Evolutionary conservation across 2,888 invertebrate species (phyloP).

Genomic region (Caenorhabditis drosophilae): DNA sequence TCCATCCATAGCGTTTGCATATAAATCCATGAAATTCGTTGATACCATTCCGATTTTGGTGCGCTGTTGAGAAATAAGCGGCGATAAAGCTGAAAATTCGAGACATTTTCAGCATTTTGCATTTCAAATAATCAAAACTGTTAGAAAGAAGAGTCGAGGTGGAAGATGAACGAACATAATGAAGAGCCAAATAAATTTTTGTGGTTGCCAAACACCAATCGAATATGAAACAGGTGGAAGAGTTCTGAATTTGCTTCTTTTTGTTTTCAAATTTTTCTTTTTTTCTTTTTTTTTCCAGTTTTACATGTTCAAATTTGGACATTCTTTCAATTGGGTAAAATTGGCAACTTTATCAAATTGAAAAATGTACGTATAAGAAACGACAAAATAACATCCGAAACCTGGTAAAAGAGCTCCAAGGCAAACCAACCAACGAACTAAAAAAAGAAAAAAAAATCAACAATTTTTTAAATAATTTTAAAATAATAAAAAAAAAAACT

Average conservation of each 20-base stretch:
- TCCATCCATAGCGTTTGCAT: slow-evolving; percentile 48
- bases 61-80: slow-evolving; percentile 45
- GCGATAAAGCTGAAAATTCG: slow-evolving; percentile 43
- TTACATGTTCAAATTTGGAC: slow-evolving; percentile 59
- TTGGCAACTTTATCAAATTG: slow-evolving; percentile 62
- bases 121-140: slow-evolving; percentile 26
- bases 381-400: slow-evolving; percentile 64
- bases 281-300: background rate
- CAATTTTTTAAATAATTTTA: background rate
- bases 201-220: slow-evolving; percentile 67
- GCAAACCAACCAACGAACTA: slow-evolving; percentile 46
- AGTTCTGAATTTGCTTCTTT: slow-evolving; percentile 42
- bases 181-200: slow-evolving; percentile 64
- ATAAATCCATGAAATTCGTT: slow-evolving; percentile 30
- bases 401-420: slow-evolving; percentile 65
- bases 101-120: background rate
- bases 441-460: slow-evolving; percentile 20
- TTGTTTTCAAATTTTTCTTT: background rate
- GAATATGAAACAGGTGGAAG: slow-evolving; percentile 66
- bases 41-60: slow-evolving; percentile 40
- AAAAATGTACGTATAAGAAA: slow-evolving; percentile 64
- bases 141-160: slow-evolving; percentile 57
- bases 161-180: slow-evolving; percentile 64
- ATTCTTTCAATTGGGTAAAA: slow-evolving; percentile 58
- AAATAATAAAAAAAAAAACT: slow-evolving; percentile 5